These are phyloP conservation scores for Nephrocerus scutellatus DNA, from an alignment of 2,888 invertebrate species.

Conservation along the genomic window DNA sequence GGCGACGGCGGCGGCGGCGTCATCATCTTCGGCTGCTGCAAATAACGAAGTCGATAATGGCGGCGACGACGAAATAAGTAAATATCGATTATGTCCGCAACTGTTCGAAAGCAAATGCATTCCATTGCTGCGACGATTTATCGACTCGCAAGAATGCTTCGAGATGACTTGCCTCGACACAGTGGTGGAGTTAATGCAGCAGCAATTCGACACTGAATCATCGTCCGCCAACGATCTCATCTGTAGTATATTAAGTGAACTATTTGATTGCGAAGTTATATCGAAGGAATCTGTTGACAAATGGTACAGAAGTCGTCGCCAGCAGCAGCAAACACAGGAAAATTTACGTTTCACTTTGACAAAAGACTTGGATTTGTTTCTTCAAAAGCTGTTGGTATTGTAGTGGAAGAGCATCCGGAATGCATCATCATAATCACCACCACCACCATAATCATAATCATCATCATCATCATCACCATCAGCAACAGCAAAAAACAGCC, in stretches of 20 bases:
- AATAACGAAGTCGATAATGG: not conserved
- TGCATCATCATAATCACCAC: too few species aligned
- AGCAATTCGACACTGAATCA: slow-evolving; percentile 27
- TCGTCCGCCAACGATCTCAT: slow-evolving; percentile 33
- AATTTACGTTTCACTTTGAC: slow-evolving; percentile 5
- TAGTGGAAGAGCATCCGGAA: too few species aligned
- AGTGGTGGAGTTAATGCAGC: slow-evolving; percentile 31
- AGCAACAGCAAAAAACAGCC: too few species aligned
- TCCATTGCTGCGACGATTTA: slow-evolving; percentile 36
- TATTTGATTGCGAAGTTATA: slow-evolving; percentile 40
- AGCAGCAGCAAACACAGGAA: slow-evolving; percentile 1
- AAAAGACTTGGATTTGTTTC: slow-evolving; percentile 12
- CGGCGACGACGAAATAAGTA: slow-evolving; percentile 10
- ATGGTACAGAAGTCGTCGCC: slow-evolving; percentile 29
- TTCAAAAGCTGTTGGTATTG: slow-evolving; percentile 10
- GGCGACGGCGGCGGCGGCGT: slow-evolving; percentile 8
- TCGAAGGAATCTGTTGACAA: slow-evolving; percentile 41
- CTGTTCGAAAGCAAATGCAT: slow-evolving; percentile 33
- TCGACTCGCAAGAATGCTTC: slow-evolving; percentile 35
- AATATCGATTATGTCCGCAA: too few species aligned
- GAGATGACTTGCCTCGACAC: slow-evolving; percentile 39
- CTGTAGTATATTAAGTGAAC: slow-evolving; percentile 30
- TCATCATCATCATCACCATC: too few species aligned
- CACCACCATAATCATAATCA: too few species aligned
- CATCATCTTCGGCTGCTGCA: slow-evolving; percentile 9